Evolutionary conservation across 2,888 invertebrate genomes (phyloP).

Genomic region (Noctua pronuba): DNA sequence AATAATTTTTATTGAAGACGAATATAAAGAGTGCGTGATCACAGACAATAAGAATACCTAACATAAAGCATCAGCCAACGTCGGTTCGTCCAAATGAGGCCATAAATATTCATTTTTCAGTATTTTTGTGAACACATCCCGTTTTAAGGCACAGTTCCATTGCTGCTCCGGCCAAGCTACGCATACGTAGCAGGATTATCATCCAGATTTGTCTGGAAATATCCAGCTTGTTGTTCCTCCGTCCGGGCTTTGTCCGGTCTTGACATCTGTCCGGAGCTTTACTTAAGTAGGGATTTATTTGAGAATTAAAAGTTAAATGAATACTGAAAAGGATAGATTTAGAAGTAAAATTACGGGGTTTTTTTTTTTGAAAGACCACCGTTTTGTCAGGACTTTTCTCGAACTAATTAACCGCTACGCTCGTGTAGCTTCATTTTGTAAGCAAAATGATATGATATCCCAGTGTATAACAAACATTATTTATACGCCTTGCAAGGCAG

Average conservation of each 20-base stretch:
- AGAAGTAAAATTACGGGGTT: not conserved
- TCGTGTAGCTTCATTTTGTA: not conserved
- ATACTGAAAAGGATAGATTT: not conserved
- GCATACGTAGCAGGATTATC: not conserved
- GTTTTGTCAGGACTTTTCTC: not conserved
- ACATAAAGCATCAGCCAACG: slow-evolving; percentile 37
- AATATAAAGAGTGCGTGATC: slow-evolving; percentile 45
- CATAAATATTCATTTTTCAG: slow-evolving; percentile 60
- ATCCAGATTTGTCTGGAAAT: not conserved
- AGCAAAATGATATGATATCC: not conserved
- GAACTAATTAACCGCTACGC: not conserved
- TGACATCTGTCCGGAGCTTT: not conserved
- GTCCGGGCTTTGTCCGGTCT: not conserved
- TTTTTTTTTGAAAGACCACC: not conserved
- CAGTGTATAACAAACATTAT: not conserved
- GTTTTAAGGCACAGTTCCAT: slow-evolving; percentile 4
- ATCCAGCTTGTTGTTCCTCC: not conserved
- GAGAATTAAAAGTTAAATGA: not conserved
- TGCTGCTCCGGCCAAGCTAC: not conserved
- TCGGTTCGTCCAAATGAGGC: slow-evolving; percentile 35
- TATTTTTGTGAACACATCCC: slow-evolving; percentile 32
- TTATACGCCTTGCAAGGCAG: not conserved
- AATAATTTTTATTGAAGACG: slow-evolving; percentile 7
- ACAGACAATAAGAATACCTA: slow-evolving; percentile 41
- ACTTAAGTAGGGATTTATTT: not conserved